Percentiles rank a stretch among this genome's conserved stretches.
Conservation (phyloP, 2,888 invertebrate species). For the Hemaris fuciformis region DNA sequence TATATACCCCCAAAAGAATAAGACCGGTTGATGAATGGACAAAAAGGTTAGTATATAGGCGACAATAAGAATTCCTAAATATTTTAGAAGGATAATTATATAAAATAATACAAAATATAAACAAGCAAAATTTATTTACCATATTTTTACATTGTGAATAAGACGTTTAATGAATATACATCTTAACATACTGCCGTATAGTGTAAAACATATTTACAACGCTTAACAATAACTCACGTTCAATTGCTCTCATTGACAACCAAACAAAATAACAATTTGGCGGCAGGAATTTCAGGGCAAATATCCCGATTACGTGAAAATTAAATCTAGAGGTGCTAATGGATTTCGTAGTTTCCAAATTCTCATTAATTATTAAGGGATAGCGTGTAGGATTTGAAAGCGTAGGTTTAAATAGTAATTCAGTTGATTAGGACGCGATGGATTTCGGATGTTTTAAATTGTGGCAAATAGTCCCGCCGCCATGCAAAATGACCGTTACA, state of each 20-base stretch:
- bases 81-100: not conserved
- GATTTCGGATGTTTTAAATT: not conserved
- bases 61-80: not conserved
- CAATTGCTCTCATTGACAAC: not conserved
- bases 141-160: constrained; percentile 62
- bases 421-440: no score
- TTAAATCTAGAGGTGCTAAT: no score
- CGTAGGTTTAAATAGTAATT: no score
- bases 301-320: no score
- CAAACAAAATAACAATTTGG: not conserved
- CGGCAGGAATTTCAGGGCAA: not conserved
- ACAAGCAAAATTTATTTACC: constrained; percentile 71
- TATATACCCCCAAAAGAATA: no score
- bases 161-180: constrained; percentile 58
- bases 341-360: no score
- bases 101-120: constrained; percentile 35
- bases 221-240: constrained; percentile 32
- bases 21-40: no score
- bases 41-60: no score
- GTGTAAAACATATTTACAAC: constrained; percentile 66
- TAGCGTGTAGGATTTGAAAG: no score
- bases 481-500: not conserved
- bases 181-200: constrained; percentile 49
- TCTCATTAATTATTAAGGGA: no score
- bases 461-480: not conserved